Percentiles rank a stretch among this genome's conserved stretches.
Evolutionary conservation across 2,888 invertebrate species (phyloP).

Genomic region (Pheosia tremula): DNA sequence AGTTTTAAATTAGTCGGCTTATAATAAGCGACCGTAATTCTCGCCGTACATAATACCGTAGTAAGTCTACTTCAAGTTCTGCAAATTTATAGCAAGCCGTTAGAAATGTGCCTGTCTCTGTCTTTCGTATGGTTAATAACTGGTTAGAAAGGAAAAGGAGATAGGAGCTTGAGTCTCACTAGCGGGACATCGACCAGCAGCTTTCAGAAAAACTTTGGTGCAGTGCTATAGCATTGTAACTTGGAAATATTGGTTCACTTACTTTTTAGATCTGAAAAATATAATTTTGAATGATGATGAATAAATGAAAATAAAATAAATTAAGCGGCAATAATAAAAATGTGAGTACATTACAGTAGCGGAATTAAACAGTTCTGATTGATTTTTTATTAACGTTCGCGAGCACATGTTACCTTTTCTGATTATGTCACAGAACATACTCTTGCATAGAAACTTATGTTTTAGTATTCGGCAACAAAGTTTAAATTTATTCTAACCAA

Average conservation of each 20-base stretch:
- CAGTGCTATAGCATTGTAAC: constrained; percentile 58
- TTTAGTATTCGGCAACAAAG: too few species aligned
- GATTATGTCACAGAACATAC: too few species aligned
- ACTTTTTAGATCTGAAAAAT: background rate
- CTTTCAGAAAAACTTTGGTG: constrained; percentile 78
- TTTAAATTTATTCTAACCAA: too few species aligned
- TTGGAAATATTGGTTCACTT: constrained; percentile 44
- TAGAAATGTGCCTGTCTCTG: constrained; percentile 54
- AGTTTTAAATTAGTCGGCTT: constrained; percentile 60
- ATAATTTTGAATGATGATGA: background rate
- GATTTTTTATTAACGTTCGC: too few species aligned
- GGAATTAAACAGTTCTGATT: too few species aligned
- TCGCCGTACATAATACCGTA: constrained; percentile 69
- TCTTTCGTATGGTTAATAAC: constrained; percentile 48
- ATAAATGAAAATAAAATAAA: too few species aligned
- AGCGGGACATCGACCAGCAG: constrained; percentile 84
- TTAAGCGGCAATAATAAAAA: too few species aligned
- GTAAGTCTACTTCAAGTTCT: constrained; percentile 77
- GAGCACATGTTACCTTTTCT: too few species aligned
- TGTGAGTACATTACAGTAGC: too few species aligned
- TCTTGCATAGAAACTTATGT: too few species aligned
- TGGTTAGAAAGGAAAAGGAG: constrained; percentile 56
- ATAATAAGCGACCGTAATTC: constrained; percentile 67
- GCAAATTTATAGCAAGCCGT: constrained; percentile 60
- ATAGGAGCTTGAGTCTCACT: constrained; percentile 70